A percentile compares a stretch with the other conserved stretches of the same genome.
Evolutionary conservation across 2,888 invertebrate species (phyloP).

Genomic region (Apeira syringaria): DNA sequence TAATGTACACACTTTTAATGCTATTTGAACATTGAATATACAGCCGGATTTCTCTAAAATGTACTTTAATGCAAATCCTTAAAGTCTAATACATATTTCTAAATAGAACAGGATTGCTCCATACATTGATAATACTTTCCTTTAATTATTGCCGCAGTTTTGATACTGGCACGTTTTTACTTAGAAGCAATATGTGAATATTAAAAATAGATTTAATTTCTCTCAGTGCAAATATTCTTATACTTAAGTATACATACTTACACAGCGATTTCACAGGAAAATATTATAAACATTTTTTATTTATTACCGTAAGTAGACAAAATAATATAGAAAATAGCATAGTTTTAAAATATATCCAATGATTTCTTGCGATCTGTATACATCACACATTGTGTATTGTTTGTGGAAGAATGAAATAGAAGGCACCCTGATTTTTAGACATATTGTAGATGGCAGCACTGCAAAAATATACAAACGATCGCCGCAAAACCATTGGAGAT

Average conservation of each 20-base stretch:
- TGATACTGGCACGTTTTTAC: constrained; percentile 47
- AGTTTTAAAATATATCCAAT: constrained; percentile 9
- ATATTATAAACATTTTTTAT: constrained; percentile 24
- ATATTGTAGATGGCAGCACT: constrained; percentile 12
- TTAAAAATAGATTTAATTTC: constrained; percentile 70
- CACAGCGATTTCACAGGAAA: constrained; percentile 34
- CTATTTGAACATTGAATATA: constrained; percentile 32
- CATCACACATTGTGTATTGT: too few species aligned
- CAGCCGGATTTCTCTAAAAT: constrained; percentile 35
- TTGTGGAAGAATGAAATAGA: neutral
- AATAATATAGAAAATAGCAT: neutral
- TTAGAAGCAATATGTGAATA: constrained; percentile 63
- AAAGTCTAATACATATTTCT: constrained; percentile 32
- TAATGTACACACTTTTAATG: constrained; percentile 33
- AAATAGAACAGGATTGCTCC: constrained; percentile 33
- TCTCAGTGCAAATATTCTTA: constrained; percentile 61
- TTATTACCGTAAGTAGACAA: neutral
- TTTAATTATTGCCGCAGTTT: constrained; percentile 52
- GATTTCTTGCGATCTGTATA: constrained; percentile 12
- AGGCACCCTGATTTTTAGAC: neutral
- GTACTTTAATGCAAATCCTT: constrained; percentile 60
- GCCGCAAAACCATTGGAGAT: constrained; percentile 24
- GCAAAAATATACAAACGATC: constrained; percentile 21
- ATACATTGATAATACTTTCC: constrained; percentile 31
- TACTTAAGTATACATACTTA: constrained; percentile 56